Evolutionary conservation across 2,888 invertebrate genomes (phyloP), one percentile per base, ranked within the genome.

Genomic region (Caprella mutica): DNA sequence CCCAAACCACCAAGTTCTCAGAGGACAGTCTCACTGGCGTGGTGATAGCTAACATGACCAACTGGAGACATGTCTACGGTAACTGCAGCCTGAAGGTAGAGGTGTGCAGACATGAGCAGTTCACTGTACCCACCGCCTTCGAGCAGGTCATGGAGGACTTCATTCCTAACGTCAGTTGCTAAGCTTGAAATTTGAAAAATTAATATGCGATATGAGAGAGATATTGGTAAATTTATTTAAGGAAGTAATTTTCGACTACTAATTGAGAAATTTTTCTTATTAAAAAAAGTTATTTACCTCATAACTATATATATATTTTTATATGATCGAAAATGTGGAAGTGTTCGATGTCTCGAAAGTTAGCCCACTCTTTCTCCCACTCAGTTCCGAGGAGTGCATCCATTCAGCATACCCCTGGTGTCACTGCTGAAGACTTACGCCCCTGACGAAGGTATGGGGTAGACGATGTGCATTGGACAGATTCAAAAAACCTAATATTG

Each of bases 81-180:
- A 90, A 91, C 75, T 89, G 91, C 0, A 86, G 85, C 5, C 78
- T 92, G 9, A 80, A 82, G 53, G 78, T 94, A 1, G 78, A 81
- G 33, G 53, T 35, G 9, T 56, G 59, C 8, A 39, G 19, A 5
- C 51, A 56, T 6, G n/a, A 40, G 24, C 19, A 33, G 35, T 43
- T 43, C 39, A 14, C 33, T 2, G n/a, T 55, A 26, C 55, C 55
- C 23, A 46, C 19, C 3, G 39, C 26, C 5, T 6, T 30, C 8
- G 35, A 44, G 17, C n/a, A n/a, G n/a, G n/a, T n/a, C n/a, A n/a
- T n/a, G n/a, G n/a, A n/a, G n/a, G n/a, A n/a, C n/a, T n/a, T n/a
- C n/a, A n/a, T n/a, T n/a, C n/a, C n/a, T n/a, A n/a, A n/a, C n/a
- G n/a, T n/a, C n/a, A n/a, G n/a, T n/a, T n/a, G n/a, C n/a, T n/a